A percentile compares a stretch with the other conserved stretches of the same genome.
phyloP scores from a whole-genome alignment of 1,140 invertebrate genomes.

The Marisa cornuarietis region DNA sequence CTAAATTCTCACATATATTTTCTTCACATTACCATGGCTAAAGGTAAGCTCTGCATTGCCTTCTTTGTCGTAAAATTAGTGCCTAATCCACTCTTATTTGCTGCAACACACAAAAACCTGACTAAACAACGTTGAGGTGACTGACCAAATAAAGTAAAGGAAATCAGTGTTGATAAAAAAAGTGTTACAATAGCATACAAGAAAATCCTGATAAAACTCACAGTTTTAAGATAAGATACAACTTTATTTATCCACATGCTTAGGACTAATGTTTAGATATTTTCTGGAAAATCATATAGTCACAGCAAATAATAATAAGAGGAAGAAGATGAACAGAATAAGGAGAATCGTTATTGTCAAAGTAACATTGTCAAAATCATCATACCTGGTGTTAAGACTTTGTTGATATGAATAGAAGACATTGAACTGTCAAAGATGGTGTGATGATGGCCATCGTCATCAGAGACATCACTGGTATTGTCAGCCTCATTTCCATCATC shows the following conservation, averaged over 20 bases:
- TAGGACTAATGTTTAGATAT: not conserved
- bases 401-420: conserved; percentile 61
- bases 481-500: conserved; percentile 60
- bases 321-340: not conserved
- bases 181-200: too few species aligned
- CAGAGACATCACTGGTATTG: conserved; percentile 57
- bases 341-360: not conserved
- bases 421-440: conserved; percentile 51
- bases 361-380: too few species aligned
- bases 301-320: not conserved
- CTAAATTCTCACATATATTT: too few species aligned
- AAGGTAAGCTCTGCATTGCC: too few species aligned
- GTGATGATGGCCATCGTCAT: conserved; percentile 36
- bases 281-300: not conserved
- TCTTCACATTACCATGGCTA: too few species aligned
- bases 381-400: conserved; percentile 40
- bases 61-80: too few species aligned
- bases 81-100: not conserved
- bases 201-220: too few species aligned
- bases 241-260: too few species aligned
- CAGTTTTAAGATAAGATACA: too few species aligned
- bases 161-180: too few species aligned
- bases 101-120: conserved; percentile 5
- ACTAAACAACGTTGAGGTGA: not conserved
- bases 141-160: too few species aligned